These are phyloP conservation scores for Caenorhabditis doughertyi DNA, from an alignment of 2,888 invertebrate species.

Conservation along the genomic window DNA sequence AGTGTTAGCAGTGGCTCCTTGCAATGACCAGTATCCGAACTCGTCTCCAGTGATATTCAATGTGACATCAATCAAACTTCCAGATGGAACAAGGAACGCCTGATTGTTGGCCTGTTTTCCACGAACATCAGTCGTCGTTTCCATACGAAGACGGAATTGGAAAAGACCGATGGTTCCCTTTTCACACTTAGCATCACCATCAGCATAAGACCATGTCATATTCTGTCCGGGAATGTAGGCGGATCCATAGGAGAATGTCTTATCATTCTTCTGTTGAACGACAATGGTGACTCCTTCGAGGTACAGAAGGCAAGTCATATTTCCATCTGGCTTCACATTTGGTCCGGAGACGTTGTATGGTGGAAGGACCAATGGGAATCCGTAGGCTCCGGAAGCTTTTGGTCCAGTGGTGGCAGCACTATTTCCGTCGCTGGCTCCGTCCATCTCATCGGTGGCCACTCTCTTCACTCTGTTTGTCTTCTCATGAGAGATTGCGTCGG, in stretches of 20 bases:
- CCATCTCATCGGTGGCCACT: constrained; percentile 62
- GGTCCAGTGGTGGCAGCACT: not conserved
- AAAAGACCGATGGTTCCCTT: constrained; percentile 62
- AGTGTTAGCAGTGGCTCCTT: constrained; percentile 25
- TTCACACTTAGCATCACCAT: constrained; percentile 44
- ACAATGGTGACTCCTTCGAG: constrained; percentile 72
- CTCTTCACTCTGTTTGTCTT: constrained; percentile 71
- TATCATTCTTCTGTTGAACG: constrained; percentile 51
- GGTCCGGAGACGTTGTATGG: constrained; percentile 57
- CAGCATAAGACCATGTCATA: constrained; percentile 44
- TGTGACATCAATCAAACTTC: constrained; percentile 53
- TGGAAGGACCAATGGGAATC: constrained; percentile 66
- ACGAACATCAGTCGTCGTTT: constrained; percentile 4
- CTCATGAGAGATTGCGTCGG: constrained; percentile 66
- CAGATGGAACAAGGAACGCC: constrained; percentile 45
- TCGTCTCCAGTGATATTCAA: constrained; percentile 66
- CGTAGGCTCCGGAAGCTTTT: not conserved
- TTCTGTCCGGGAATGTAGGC: constrained; percentile 42
- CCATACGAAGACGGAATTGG: constrained; percentile 58
- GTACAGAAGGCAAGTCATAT: constrained; percentile 70
- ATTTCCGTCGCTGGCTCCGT: not conserved
- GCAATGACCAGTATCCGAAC: constrained; percentile 68
- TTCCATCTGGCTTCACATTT: constrained; percentile 1
- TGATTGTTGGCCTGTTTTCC: constrained; percentile 34
- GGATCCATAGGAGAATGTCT: constrained; percentile 37